These are phyloP conservation scores for Ornithorhynchus anatinus DNA, from an alignment of 2,113 vertebrate genomes.

Conservation along the genomic window DNA sequence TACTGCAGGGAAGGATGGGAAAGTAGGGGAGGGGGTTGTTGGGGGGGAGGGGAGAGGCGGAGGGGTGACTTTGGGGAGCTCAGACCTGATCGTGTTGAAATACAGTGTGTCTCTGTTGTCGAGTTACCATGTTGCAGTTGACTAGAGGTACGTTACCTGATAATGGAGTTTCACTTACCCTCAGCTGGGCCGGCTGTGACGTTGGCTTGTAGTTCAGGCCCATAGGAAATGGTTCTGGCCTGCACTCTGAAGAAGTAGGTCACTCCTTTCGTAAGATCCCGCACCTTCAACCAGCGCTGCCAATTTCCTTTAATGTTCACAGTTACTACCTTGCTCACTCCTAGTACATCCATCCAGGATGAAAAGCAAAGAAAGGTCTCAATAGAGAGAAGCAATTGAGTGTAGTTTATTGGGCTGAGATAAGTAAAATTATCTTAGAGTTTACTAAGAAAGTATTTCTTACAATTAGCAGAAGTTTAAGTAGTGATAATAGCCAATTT, in stretches of 20 bases:
- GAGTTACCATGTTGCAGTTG: too few species aligned
- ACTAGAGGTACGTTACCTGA: too few species aligned
- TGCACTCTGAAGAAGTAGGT: conserved; percentile 89
- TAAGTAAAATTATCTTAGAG: conserved; percentile 33
- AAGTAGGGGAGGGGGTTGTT: too few species aligned
- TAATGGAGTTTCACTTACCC: conserved; percentile 73
- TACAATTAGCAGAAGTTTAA: conserved; percentile 60
- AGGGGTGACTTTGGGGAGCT: too few species aligned
- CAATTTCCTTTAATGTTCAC: conserved; percentile 91
- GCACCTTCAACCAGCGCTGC: conserved; percentile 92
- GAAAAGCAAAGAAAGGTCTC: background rate
- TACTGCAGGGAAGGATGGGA: too few species aligned
- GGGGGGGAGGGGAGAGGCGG: too few species aligned
- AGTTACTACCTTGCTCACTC: conserved; percentile 93
- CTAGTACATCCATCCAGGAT: conserved; percentile 44
- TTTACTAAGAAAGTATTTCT: conserved; percentile 59
- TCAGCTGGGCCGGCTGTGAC: conserved; percentile 87
- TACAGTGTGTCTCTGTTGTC: too few species aligned
- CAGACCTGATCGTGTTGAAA: too few species aligned
- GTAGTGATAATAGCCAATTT: conserved; percentile 64
- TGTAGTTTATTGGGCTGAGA: conserved; percentile 14
- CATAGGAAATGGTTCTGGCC: conserved; percentile 87
- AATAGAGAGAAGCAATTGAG: background rate
- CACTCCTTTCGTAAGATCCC: conserved; percentile 86
- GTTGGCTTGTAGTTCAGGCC: conserved; percentile 84